phyloP scores from a whole-genome alignment of 2,888 invertebrate species.

The Chloromyia formosa region DNA sequence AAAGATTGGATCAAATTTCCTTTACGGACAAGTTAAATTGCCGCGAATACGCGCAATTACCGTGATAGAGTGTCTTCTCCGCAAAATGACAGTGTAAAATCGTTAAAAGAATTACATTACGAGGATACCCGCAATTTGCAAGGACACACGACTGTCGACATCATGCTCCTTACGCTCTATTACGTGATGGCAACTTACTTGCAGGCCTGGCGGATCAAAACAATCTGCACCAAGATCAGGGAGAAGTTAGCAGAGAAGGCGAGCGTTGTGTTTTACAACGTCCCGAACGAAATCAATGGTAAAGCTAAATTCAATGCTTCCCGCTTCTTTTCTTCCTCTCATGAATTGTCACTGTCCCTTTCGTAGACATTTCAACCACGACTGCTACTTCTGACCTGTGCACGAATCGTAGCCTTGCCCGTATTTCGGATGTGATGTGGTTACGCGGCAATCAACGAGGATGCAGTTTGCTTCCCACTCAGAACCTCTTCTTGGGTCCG shows the following conservation, averaged over 20 bases:
- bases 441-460: slow-evolving; percentile 60
- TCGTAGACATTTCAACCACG: slow-evolving; percentile 33
- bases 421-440: slow-evolving; percentile 63
- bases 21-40: background rate
- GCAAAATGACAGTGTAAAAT: slow-evolving; percentile 4
- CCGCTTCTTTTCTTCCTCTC: slow-evolving; percentile 20
- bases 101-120: background rate
- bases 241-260: slow-evolving; percentile 69
- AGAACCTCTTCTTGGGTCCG: slow-evolving; percentile 64
- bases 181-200: slow-evolving; percentile 85
- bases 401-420: slow-evolving; percentile 60
- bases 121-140: background rate
- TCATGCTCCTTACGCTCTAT: slow-evolving; percentile 80
- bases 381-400: slow-evolving; percentile 62
- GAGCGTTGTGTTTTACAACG: slow-evolving; percentile 70
- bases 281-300: slow-evolving; percentile 65
- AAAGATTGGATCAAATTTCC: background rate
- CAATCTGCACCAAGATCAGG: slow-evolving; percentile 74
- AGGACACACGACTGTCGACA: background rate
- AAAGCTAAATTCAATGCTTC: slow-evolving; percentile 35
- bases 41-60: background rate
- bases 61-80: background rate
- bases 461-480: slow-evolving; percentile 62
- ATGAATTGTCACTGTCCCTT: background rate
- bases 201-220: slow-evolving; percentile 80